phyloP scores from a whole-genome alignment of 2,113 vertebrate genomes.

The Enhydra lutris region DNA sequence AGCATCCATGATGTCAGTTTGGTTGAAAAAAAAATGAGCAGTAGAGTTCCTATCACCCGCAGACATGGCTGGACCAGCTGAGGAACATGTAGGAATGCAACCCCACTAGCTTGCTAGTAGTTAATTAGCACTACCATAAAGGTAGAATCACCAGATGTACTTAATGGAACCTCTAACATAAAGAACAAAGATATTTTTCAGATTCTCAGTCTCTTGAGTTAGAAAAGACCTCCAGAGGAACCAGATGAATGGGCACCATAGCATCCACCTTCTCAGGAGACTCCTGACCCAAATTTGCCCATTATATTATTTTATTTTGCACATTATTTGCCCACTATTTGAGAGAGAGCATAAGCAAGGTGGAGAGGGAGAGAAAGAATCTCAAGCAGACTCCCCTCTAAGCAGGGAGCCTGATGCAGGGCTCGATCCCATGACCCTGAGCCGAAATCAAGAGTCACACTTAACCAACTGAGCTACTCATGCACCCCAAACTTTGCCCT shows the following conservation, averaged over 20 bases:
- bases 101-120: not conserved
- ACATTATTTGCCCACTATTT: not conserved
- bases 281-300: not conserved
- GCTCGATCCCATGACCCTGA: not conserved
- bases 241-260: not conserved
- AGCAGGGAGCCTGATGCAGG: not conserved
- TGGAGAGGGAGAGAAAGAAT: not conserved
- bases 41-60: not conserved
- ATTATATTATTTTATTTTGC: not conserved
- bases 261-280: not conserved
- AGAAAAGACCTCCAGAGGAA: not conserved
- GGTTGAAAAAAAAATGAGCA: not conserved
- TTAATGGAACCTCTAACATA: not conserved
- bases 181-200: not conserved
- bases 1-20: not conserved
- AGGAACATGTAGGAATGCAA: not conserved
- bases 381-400: not conserved
- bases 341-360: not conserved
- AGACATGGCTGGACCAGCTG: not conserved
- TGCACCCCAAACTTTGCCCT: not conserved
- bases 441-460: not conserved
- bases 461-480: not conserved
- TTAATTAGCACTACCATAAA: not conserved
- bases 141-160: not conserved
- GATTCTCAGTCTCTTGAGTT: not conserved